Evolutionary conservation across 2,113 vertebrate species (phyloP), one percentile per base, ranked within the genome.

Genomic region (Erythrocercus mccallii): DNA sequence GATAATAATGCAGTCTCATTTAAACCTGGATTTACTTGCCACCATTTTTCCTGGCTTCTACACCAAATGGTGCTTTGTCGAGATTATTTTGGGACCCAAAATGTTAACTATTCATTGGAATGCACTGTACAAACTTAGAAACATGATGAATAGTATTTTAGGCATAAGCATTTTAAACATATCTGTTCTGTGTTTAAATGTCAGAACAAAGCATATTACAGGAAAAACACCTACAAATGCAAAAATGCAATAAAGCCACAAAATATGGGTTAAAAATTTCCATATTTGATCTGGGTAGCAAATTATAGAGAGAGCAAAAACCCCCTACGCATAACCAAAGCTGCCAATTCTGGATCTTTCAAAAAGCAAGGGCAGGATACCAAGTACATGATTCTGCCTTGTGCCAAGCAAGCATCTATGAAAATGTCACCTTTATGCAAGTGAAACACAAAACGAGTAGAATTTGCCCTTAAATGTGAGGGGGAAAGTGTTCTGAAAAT

Each of bases 361-460:
- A 97, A 96, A 97, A 97, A 95, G 94, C 95, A 97, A 97, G 97
- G 97, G 97, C 97, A 97, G 88, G 96, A 95, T 96, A 97, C 96
- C 97, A 97, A 97, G 96, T 97, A 97, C 96, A 96, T 97, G 93
- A 86, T 94, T 92, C 91, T 93, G 92, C 78, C 94, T 96, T 88
- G 90, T 97, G 97, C 97, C 97, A 97, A 97, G 94, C 95, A 96
- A 86, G 83, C 94, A 97, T 97, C 96, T 95, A 97, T 96, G 97
- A 96, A 97, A 97, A 97, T 97, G 97, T 97, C 97, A 97, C 97
- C 97, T 97, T 97, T 97, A 96, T 95, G 91, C 86, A 95, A 97
- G 90, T 86, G 91, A 97, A 97, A 97, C 94, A 96, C 90, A 97
- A 95, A 96, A 91, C 20, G 86, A 94, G 94, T 92, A 88, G 95